Evolutionary conservation across 2,113 vertebrate species (phyloP).

Genomic region (Telmatochromis sp.): DNA sequence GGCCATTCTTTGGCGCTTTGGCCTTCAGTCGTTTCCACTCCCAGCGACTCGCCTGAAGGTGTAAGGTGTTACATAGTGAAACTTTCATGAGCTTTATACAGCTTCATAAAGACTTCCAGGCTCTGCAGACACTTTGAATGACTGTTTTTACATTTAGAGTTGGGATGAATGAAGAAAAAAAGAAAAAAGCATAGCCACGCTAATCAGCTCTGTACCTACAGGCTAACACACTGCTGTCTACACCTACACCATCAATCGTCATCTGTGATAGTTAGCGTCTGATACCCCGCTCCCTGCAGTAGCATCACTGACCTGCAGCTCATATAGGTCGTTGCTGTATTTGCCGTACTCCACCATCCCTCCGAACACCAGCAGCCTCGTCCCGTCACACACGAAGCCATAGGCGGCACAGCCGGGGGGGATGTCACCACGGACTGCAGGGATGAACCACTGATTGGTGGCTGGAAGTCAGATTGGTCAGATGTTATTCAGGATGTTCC

Average conservation of each 20-base stretch:
- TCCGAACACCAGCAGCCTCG: constrained; percentile 84
- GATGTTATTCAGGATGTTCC: background rate
- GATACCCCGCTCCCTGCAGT: background rate
- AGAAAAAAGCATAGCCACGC: accelerated
- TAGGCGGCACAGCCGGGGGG: constrained; percentile 89
- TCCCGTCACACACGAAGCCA: constrained; percentile 89
- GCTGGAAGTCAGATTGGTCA: constrained; percentile 54
- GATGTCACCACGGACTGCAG: constrained; percentile 87
- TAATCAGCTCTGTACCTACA: background rate
- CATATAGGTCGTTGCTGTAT: constrained; percentile 91
- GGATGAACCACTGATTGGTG: constrained; percentile 94
- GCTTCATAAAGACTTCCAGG: background rate
- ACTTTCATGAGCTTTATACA: background rate
- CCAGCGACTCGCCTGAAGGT: constrained; percentile 84
- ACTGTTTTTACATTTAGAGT: background rate
- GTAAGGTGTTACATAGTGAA: background rate
- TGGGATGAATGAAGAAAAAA: accelerated
- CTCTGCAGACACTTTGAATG: background rate
- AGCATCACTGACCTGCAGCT: constrained; percentile 78
- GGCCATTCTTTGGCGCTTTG: constrained; percentile 87
- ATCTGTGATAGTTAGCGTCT: background rate
- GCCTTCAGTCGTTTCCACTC: constrained; percentile 93
- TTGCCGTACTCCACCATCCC: constrained; percentile 94
- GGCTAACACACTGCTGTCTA: background rate
- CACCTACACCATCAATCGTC: accelerated